Evolutionary conservation across 2,113 vertebrate species (phyloP), one percentile per base, ranked within the genome.

Genomic region (Antennarius striatus): DNA sequence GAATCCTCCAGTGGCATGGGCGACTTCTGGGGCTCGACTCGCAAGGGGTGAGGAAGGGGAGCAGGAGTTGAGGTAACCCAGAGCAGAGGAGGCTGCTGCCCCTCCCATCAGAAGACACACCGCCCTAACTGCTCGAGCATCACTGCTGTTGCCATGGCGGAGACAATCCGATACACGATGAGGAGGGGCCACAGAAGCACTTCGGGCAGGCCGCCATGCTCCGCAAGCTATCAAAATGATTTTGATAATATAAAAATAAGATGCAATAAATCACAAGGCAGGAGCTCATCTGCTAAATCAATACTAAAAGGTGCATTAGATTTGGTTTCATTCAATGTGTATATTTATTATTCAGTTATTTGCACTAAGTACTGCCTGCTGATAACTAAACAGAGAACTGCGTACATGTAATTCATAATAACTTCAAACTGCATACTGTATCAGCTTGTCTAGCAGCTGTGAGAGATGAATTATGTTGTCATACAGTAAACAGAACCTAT

Each of bases 91-190:
- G 6, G 92, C 92, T 0, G 94, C 94, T 0, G 93, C 91, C 10
- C 92, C 92, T 0, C 93, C 94, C 93, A 94, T 94, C 81, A 95
- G 81, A 61, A 95, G 78, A 46, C 94, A 94, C 61, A 94, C 92
- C 0, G 93, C 93, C 71, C 92, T 78, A 59, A 95, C 93, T 0
- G 92, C 91, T 15, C 88, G 92, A 0, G 88, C 90, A 16, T 93
- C 92, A 11, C 90, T 91, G 85, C 93, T 92, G 85, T 93, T 93
- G 52, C 93, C 93, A 5, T 95, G 94, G 56, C 93, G 93, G 30
- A 95, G 93, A 62, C 93, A 95, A 55, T 89, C 89, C 0, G 92
- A 90, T 5, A 91, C 71, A 1, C 80, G 92, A 1, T 88, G 90
- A 28, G 88, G 83, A 0, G 83, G 82, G 3, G 83, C 71, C 40